Evolutionary conservation across 2,113 vertebrate genomes (phyloP), one percentile per base, ranked within the genome.

Genomic region (Melanocharis versteri): DNA sequence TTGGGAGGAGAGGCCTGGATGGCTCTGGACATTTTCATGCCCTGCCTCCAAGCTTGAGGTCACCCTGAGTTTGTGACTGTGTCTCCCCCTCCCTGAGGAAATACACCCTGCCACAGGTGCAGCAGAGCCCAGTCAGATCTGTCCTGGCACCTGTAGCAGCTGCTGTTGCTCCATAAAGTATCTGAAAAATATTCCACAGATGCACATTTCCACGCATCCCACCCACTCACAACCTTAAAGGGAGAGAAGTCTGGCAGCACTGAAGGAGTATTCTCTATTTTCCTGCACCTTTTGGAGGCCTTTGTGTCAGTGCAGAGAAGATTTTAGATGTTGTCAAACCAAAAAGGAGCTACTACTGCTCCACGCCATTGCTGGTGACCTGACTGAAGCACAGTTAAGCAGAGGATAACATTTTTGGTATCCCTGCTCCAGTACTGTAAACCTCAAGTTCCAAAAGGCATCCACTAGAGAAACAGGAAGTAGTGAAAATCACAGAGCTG

Each of bases 151-250:
- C 66, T 47, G 6, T 28, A 37, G 4, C 64, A 68, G 71, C 42
- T 12, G 9, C 62, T 62, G 10, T 8, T 76, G 13, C 10, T 70
- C 42, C 42, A 68, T 50, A 54, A 75, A 24, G 1, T 33, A 15
- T 19, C 33, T 28, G 33, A 62, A 85, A 77, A 80, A 66, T 15
- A 60, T 39, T 24, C 66, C 35, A 57, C n/a, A 57, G 42, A 48
- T 6, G 28, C 12, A 26, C 20, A 21, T 24, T 26, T 10, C 13
- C 17, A 42, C 1, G 1, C 11, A 11, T 24, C 6, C 13, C 30
- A 64, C 3, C 10, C 13, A 47, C 17, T 3, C n/a, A 11, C 20
- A 45, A 44, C 26, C 39, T 45, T 42, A 42, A 10, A 87, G n/a
- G 1, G 1, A 79, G 53, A 50, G 30, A 72, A 83, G 20, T 28